phyloP scores from a whole-genome alignment of 2,888 invertebrate species.

The Phorcus lineatus region DNA sequence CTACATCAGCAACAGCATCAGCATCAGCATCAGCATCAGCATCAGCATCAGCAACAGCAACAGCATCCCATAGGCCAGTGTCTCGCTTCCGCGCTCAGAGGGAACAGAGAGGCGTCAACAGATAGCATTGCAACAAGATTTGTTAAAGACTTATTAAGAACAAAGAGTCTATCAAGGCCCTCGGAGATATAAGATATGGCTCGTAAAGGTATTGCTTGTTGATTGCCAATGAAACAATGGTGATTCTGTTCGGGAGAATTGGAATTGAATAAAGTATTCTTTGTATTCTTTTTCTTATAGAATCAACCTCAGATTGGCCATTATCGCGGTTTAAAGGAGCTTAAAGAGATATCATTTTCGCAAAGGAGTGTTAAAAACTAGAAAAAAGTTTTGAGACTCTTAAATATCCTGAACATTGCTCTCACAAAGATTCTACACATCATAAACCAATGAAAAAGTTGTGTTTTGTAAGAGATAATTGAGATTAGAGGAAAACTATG shows the following conservation, averaged over 20 bases:
- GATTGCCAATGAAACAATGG: background rate
- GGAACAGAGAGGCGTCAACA: background rate
- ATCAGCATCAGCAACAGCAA: background rate
- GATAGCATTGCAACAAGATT: background rate
- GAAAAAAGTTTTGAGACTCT: no score
- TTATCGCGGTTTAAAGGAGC: no score
- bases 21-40: background rate
- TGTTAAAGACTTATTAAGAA: background rate
- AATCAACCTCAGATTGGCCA: no score
- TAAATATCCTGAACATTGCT: no score
- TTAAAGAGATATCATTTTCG: no score
- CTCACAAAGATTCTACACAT: no score
- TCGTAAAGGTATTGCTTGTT: background rate
- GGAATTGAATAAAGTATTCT: no score
- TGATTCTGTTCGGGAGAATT: background rate
- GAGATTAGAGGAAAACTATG: no score
- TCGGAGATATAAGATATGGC: background rate
- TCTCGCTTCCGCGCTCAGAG: background rate
- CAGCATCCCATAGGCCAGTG: background rate
- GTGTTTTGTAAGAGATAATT: no score
- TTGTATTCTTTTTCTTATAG: no score
- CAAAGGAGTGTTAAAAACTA: no score
- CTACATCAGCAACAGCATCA: background rate
- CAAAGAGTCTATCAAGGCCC: background rate
- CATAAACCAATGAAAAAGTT: no score